Base-by-base conservation (phyloP, 2,888 invertebrate species). In the Tachina grossa region DNA sequence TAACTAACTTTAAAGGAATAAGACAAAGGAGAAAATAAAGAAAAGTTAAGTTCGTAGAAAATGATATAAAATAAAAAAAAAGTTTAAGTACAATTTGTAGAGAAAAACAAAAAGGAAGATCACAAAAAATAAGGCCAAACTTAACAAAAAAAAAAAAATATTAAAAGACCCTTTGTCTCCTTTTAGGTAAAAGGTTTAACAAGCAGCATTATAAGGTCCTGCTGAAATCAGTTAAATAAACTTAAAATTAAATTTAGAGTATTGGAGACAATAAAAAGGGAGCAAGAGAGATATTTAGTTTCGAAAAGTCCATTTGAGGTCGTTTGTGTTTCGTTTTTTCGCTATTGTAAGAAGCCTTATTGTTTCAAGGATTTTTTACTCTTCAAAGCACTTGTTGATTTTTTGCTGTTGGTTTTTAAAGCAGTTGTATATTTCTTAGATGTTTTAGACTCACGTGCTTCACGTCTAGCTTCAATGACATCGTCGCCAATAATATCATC, bases 371-470 rank as follows among this genome's bases (percentile, higher is more conserved):
- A 90, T 89, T 90, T 90, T 89, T 91, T 90, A 88, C 89, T 89
- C 89, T 92, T 92, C 88, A 89, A 88, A 89, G 90, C 91, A 91
- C 90, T 91, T 91, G 90, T 91, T 88, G 92, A 89, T 89, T 92
- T 91, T 90, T 92, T 91, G 88, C 89, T 89, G 89, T 89, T 89
- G 89, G 89, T 80, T 80, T 84, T 91, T 87, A 88, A 81, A 88
- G 89, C 88, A 83, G 80, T 77, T 82, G 82, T 71, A 87, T 87
- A 85, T 88, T 88, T 88, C 89, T 91, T 91, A 89, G 88, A 89
- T 88, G 90, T 89, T 90, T 87, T 96, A 91, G 96, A 97, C 97
- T 97, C 96, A 97, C 97, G 97, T 96, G 97, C 94, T 91, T 91
- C 89, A 94, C 94, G 93, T 93, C 95, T 95, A 89, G 95, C 95